These are phyloP conservation scores for Acropternis orthonyx DNA, from an alignment of 2,797 vertebrate genomes.

Conservation along the genomic window DNA sequence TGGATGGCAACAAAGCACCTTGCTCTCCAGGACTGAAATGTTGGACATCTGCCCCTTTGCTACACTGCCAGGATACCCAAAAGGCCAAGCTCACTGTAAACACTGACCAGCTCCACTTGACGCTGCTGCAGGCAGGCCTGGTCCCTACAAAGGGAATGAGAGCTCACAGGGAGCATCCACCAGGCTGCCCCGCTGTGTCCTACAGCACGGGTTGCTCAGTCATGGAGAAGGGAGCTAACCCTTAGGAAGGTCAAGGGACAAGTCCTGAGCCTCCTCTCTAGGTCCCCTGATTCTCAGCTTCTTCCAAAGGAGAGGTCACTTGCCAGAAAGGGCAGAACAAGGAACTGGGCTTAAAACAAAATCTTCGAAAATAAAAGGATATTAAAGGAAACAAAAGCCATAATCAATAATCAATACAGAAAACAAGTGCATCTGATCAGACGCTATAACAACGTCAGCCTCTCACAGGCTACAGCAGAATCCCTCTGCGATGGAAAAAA, in stretches of 20 bases:
- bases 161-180: neutral
- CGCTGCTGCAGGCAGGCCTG: conserved; percentile 4
- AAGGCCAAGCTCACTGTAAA: neutral
- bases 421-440: conserved; percentile 62
- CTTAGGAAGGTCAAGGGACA: neutral
- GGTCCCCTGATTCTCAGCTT: conserved; percentile 18
- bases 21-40: neutral
- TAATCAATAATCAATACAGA: conserved; percentile 66
- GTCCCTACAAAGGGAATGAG: neutral
- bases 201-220: neutral
- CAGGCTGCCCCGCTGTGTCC: conserved; percentile 24
- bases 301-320: conserved; percentile 53
- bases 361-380: conserved; percentile 37
- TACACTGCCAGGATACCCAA: neutral
- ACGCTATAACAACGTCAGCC: conserved; percentile 44
- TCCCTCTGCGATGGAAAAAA: neutral
- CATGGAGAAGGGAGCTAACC: conserved; percentile 1
- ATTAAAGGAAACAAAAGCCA: conserved; percentile 61
- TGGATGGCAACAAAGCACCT: neutral
- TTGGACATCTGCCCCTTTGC: neutral
- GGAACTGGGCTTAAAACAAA: conserved; percentile 56
- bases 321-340: conserved; percentile 16
- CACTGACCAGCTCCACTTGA: neutral
- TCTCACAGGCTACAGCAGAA: conserved; percentile 39
- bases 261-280: neutral